Conservation (phyloP, 2,113 vertebrate genomes). For the Crotophaga sulcirostris region DNA sequence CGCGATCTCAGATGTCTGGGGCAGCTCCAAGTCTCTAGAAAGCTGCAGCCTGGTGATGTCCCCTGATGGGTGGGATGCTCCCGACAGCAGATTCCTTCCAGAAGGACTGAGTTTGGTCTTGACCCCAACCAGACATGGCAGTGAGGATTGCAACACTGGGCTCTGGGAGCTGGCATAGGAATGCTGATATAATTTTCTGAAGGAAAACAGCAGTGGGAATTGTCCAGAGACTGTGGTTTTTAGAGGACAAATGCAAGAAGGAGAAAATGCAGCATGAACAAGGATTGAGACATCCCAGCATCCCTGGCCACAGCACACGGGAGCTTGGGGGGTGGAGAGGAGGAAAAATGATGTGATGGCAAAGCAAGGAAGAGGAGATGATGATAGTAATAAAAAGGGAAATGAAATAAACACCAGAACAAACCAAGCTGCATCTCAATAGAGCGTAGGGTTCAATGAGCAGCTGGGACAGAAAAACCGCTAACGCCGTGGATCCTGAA, state of each 20-base stretch:
- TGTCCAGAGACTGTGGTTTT: not conserved
- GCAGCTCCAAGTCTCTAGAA: not conserved
- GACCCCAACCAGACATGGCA: accelerated
- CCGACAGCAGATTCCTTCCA: not conserved
- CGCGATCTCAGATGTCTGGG: not conserved
- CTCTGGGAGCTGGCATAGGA: not conserved
- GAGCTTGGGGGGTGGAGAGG: not conserved
- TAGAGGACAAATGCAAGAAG: not conserved
- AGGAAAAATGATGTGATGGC: not conserved
- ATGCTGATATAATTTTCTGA: not conserved
- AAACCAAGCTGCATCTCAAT: not conserved
- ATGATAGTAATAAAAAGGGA: not conserved
- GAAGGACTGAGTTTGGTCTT: not conserved
- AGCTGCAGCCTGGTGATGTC: not conserved
- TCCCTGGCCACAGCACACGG: accelerated
- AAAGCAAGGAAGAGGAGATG: not conserved
- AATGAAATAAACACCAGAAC: not conserved
- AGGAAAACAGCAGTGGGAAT: not conserved
- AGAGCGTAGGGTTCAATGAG: not conserved
- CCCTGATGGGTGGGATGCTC: not conserved
- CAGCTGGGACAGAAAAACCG: not conserved
- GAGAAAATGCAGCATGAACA: not conserved
- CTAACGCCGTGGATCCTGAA: not conserved
- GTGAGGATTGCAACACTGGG: not conserved
- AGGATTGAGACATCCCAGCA: not conserved